phyloP scores from a whole-genome alignment of 2,797 vertebrate species.

The Zalophus californianus region DNA sequence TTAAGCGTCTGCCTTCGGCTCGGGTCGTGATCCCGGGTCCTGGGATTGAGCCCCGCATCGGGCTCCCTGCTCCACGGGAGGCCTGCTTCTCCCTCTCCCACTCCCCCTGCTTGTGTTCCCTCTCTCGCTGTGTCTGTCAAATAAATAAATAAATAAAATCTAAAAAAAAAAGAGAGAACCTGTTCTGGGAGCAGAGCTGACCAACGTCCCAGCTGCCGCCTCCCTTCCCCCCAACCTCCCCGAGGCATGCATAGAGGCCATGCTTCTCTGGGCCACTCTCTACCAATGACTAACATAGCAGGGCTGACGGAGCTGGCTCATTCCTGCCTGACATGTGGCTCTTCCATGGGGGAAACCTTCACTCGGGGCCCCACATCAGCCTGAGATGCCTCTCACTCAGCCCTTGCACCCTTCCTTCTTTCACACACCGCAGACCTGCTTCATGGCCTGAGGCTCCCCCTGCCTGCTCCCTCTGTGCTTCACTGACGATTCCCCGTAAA shows the following conservation, averaged over 20 bases:
- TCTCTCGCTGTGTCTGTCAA: too few species aligned
- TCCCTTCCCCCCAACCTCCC: too few species aligned
- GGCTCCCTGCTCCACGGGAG: too few species aligned
- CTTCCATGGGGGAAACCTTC: not conserved
- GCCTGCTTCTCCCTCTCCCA: too few species aligned
- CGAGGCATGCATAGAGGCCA: accelerated
- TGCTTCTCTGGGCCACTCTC: not conserved
- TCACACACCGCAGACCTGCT: not conserved
- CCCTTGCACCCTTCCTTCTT: not conserved
- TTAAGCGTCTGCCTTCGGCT: too few species aligned
- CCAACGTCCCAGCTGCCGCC: not conserved
- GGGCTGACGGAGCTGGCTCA: accelerated
- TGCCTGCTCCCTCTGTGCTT: not conserved
- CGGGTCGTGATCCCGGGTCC: too few species aligned
- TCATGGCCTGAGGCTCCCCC: not conserved
- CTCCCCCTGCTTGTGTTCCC: too few species aligned
- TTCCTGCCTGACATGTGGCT: too few species aligned
- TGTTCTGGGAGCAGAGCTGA: not conserved
- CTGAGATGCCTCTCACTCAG: not conserved
- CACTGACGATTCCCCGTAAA: too few species aligned
- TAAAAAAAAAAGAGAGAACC: not conserved
- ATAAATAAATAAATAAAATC: too few species aligned
- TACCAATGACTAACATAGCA: not conserved
- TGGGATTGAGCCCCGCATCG: too few species aligned
- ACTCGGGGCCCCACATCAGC: not conserved